These are phyloP conservation scores for Xiphorhynchus elegans DNA, from an alignment of 2,113 vertebrate genomes.

Conservation along the genomic window DNA sequence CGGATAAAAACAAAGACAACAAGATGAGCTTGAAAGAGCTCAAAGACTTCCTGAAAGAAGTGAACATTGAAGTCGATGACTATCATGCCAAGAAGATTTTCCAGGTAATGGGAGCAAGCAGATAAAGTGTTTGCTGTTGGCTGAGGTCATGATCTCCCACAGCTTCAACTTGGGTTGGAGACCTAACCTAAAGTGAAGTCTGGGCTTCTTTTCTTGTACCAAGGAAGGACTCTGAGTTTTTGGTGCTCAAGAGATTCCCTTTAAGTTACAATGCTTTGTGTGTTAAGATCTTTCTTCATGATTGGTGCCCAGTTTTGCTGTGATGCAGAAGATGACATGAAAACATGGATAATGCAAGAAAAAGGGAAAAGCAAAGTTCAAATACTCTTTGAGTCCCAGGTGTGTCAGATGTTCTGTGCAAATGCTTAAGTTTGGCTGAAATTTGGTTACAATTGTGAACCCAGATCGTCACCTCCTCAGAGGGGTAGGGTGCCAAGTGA, in stretches of 20 bases:
- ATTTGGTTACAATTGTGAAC: neutral
- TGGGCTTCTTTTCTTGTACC: neutral
- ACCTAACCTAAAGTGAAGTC: neutral
- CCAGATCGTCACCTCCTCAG: neutral
- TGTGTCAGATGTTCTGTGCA: neutral
- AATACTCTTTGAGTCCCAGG: neutral
- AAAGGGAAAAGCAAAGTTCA: neutral
- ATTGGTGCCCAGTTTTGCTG: neutral
- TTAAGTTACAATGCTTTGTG: neutral
- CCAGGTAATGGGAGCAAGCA: slow-evolving; percentile 70
- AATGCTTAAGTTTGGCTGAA: neutral
- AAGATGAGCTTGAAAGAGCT: slow-evolving; percentile 94
- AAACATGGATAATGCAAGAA: neutral
- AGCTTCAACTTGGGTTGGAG: neutral
- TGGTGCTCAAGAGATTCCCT: neutral
- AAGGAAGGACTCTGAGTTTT: neutral
- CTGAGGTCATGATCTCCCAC: neutral
- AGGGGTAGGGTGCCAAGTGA: neutral
- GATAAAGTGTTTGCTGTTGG: neutral
- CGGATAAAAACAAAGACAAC: slow-evolving; percentile 94
- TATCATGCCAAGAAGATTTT: slow-evolving; percentile 88
- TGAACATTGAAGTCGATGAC: slow-evolving; percentile 89
- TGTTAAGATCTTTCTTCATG: neutral
- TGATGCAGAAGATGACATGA: neutral
- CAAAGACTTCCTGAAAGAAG: slow-evolving; percentile 89